phyloP scores from a whole-genome alignment of 2,113 vertebrate species.

The Physeter macrocephalus region DNA sequence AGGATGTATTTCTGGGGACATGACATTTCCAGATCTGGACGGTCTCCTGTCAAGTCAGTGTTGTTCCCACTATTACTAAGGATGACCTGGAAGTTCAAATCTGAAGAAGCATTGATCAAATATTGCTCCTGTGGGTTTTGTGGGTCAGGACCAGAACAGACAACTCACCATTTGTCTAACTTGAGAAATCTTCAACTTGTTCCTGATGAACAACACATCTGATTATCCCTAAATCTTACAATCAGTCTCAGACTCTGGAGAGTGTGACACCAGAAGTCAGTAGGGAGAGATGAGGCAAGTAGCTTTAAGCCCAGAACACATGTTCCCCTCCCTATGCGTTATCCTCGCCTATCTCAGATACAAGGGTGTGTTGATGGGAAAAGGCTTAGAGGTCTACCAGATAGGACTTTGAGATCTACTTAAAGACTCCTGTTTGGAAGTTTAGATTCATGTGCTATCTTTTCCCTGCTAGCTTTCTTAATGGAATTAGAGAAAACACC shows the following conservation, averaged over 20 bases:
- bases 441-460: not conserved
- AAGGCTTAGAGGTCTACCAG: not conserved
- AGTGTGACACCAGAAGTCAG: conserved; percentile 16
- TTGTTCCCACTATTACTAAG: not conserved
- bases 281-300: not conserved
- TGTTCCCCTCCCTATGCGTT: not conserved
- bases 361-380: not conserved
- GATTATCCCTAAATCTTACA: conserved; percentile 17
- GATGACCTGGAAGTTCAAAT: not conserved
- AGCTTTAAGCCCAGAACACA: not conserved
- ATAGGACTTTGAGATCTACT: not conserved
- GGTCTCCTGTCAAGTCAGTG: not conserved
- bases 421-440: not conserved
- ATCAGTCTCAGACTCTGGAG: not conserved
- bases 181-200: conserved; percentile 1
- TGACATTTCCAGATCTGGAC: not conserved
- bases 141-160: not conserved
- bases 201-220: conserved; percentile 5
- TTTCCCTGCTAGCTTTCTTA: not conserved
- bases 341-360: conserved; percentile 15
- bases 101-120: not conserved
- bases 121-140: not conserved
- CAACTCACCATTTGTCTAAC: not conserved
- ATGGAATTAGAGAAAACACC: not conserved
- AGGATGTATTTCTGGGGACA: not conserved